Evolutionary conservation across 2,797 vertebrate species (phyloP), one percentile per base, ranked within the genome.

Genomic region (Galagoides demidoff): DNA sequence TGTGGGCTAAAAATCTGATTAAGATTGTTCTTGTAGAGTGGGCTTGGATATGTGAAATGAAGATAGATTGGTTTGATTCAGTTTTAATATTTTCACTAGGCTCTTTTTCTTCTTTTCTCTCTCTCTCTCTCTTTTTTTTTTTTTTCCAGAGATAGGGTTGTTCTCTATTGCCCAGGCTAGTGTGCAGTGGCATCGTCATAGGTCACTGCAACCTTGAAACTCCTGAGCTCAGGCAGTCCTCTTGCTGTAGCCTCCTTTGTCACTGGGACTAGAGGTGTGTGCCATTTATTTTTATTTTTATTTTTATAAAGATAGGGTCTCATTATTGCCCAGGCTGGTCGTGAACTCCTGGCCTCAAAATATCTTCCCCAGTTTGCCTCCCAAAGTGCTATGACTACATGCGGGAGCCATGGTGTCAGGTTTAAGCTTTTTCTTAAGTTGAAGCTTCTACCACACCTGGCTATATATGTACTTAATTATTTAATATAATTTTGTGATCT

Each of bases 1-100:
- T 82, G 20, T 83, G 85, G n/a, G 90, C 78, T 94, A 55, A 87
- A 96, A 77, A 55, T 90, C 16, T 88, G 13, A 55, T 77, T 63
- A 39, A 78, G 71, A 68, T 57, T 82, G 43, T 82, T 63, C n/a
- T 85, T 92, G 5, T 37, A 66, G 79, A 57, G 74, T 73, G 87
- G 34, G 22, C 25, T 89, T 95, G 13, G 71, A 13, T 86, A 49
- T 61, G 19, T 78, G 68, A 43, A 92, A 7, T 91, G 55, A 95
- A 81, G 19, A 59, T 76, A 49, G 43, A 77, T 84, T 92, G 68
- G 19, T 87, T 85, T 76, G 39, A 55, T 52, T 87, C 29, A 61
- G 55, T 74, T 90, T 93, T 63, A 43, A n/a, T 37, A 23, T 85
- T 95, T 76, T 92, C 31, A 8, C 39, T 57, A 61, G 68, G 13